Conservation (phyloP, 2,113 vertebrate species). For the Rhinolophus ferrumequinum region DNA sequence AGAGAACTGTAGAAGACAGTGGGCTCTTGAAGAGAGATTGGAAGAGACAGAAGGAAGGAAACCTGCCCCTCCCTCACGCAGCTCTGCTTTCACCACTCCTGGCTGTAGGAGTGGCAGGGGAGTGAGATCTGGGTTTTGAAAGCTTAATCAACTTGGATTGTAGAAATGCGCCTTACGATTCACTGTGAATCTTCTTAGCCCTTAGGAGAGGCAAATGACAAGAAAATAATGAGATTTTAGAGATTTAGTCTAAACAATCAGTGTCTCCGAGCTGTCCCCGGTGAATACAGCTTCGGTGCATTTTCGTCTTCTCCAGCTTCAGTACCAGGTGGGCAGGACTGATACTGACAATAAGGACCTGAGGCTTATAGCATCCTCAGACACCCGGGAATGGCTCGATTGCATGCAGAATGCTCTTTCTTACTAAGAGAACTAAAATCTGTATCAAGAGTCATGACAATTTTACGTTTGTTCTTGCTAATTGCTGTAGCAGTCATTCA, state of each 20-base stretch:
- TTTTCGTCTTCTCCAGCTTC: background rate
- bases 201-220: background rate
- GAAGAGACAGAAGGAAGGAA: background rate
- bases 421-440: background rate
- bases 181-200: background rate
- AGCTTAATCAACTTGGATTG: background rate
- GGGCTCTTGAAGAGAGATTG: background rate
- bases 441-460: background rate
- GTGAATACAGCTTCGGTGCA: too few relatives aligned
- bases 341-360: too few relatives aligned
- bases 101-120: background rate
- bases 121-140: background rate
- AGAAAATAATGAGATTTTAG: background rate
- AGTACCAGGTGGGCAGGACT: background rate
- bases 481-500: background rate
- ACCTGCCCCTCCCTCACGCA: fast-evolving
- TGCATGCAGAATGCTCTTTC: background rate
- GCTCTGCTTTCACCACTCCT: background rate
- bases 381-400: background rate
- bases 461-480: background rate
- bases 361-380: background rate
- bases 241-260: background rate
- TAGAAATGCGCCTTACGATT: background rate
- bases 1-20: background rate
- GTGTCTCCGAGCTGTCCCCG: background rate